Conservation (phyloP, 2,888 invertebrate genomes). For the Drepana falcataria region DNA sequence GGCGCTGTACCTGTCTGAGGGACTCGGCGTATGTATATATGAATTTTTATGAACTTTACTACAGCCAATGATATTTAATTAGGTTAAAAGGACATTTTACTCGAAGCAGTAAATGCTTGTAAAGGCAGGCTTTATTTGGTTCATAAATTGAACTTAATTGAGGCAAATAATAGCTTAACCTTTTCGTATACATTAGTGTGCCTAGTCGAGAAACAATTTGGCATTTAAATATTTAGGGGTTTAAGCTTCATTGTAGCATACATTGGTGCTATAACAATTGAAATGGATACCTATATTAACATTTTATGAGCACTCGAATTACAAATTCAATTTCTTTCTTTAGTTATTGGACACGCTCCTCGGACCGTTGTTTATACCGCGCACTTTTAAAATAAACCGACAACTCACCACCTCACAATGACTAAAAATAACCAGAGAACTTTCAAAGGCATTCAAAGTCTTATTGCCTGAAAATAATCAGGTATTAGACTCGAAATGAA, state of each 20-base stretch:
- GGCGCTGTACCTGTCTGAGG: no score
- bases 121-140: not conserved
- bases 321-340: slow-evolving; percentile 58
- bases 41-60: no score
- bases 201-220: no score
- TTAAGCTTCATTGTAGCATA: not conserved
- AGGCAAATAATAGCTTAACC: no score
- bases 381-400: slow-evolving; percentile 46
- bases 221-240: not conserved
- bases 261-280: slow-evolving; percentile 26
- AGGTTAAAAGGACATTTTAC: not conserved
- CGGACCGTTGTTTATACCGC: slow-evolving; percentile 36
- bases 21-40: no score
- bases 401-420: slow-evolving; percentile 20
- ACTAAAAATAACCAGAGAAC: slow-evolving; percentile 8
- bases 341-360: slow-evolving; percentile 33
- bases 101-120: not conserved
- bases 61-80: not conserved
- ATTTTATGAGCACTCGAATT: slow-evolving; percentile 44
- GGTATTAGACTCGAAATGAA: not conserved
- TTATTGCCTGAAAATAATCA: not conserved
- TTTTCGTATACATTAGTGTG: no score
- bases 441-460: not conserved
- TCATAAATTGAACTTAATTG: not conserved
- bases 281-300: slow-evolving; percentile 45